Evolutionary conservation across 1,140 invertebrate species (phyloP), one percentile per base, ranked within the genome.

Genomic region (Chionoecetes opilio): DNA sequence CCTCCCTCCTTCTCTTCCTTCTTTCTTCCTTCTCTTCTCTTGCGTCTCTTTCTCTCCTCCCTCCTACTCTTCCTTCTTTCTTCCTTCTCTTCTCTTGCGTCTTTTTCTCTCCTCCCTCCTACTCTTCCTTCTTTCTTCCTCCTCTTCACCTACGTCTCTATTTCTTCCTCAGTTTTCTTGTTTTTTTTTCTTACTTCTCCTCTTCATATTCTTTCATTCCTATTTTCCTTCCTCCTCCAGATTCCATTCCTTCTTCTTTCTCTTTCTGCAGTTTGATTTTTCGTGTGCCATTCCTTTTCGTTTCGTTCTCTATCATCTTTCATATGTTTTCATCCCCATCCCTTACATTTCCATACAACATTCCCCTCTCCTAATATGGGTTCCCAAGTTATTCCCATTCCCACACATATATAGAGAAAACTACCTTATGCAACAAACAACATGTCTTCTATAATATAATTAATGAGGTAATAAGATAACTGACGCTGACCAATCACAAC

Each of bases 1-100:
- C 38, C 86, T 41, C 86, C 29, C 37, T 21, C 90, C 37, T 26
- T 82, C 91, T 38, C 63, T 92, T 21, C n/a, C 63, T 82, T 35
- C 41, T 29, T 88, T 35, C 17, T n/a, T 88, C 86, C 38, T 35
- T 88, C 35, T 38, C 86, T 88, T 5, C 31, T 14, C 32, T 11
- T 82, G 9, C 34, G 14, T 75, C 29, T 46, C 1, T 38, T 2
- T 46, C 37, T 46, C 84, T 86, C 29, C 21, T 3, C 32, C 21
- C 26, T 0, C 6, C 38, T 88, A 0, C 37, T 32, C n/a, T 1
- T 87, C 85, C n/a, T 3, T 87, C 32, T 87, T 32, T 34, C 85
- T 87, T 0, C n/a, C 32, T 87, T 1, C n/a, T 32, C n/a, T 0
- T 87, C 32, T 87, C 85, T 34, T n/a, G 6, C 32, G 32, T n/a